phyloP scores from a whole-genome alignment of 1,140 invertebrate species.

The Drosophila bocqueti region DNA sequence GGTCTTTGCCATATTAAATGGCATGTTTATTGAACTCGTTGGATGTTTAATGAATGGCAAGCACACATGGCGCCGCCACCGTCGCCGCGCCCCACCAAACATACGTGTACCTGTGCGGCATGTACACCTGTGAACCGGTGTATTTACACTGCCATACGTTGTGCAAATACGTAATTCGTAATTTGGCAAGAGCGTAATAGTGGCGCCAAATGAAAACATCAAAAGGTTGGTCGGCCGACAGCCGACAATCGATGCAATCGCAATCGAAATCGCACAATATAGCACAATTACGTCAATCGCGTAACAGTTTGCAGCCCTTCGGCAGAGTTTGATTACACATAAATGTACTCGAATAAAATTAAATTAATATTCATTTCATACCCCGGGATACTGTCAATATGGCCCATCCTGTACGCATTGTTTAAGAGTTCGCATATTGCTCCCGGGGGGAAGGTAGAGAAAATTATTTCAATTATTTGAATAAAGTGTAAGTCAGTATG shows the following conservation, averaged over 20 bases:
- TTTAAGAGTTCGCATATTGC: slow-evolving; percentile 7
- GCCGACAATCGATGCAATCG: slow-evolving; percentile 35
- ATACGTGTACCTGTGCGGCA: neutral
- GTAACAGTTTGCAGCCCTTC: slow-evolving; percentile 14
- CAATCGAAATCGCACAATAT: slow-evolving; percentile 35
- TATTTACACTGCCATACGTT: slow-evolving; percentile 37
- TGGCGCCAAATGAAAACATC: slow-evolving; percentile 52
- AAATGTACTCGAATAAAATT: slow-evolving; percentile 40
- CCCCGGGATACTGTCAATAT: slow-evolving; percentile 20
- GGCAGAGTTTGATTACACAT: slow-evolving; percentile 45
- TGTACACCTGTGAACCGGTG: neutral
- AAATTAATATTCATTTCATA: slow-evolving; percentile 43
- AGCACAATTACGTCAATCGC: slow-evolving; percentile 50
- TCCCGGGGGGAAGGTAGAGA: neutral
- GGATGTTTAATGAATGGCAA: slow-evolving; percentile 74
- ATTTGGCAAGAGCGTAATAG: slow-evolving; percentile 40
- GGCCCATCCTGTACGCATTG: slow-evolving; percentile 3
- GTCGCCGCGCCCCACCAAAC: neutral
- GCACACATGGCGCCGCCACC: slow-evolving; percentile 29
- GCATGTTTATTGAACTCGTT: slow-evolving; percentile 68
- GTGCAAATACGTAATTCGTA: slow-evolving; percentile 41
- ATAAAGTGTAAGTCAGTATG: neutral
- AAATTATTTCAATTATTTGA: neutral
- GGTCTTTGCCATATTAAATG: slow-evolving; percentile 48
- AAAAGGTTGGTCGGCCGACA: slow-evolving; percentile 8